Evolutionary conservation across 2,888 invertebrate genomes (phyloP).

Genomic region (Hyposoter didymator): DNA sequence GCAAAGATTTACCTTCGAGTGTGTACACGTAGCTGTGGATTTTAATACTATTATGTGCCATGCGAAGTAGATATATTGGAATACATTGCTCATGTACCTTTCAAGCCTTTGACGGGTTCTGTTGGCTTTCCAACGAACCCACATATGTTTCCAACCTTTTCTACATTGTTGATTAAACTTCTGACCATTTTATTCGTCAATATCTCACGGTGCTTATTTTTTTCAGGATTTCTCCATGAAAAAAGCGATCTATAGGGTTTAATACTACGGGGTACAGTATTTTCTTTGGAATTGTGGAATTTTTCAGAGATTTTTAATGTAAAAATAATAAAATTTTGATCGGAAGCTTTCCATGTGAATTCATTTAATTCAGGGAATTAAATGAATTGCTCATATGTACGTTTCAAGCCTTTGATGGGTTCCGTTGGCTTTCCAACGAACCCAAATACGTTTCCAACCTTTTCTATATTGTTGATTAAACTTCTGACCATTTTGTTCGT

Average conservation of each 20-base stretch:
- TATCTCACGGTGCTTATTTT: background rate
- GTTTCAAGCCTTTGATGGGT: conserved; percentile 31
- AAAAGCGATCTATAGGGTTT: background rate
- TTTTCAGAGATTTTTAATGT: background rate
- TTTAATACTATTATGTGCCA: background rate
- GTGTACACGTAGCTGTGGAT: background rate
- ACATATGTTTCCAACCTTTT: conserved; percentile 21
- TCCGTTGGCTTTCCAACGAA: conserved; percentile 12
- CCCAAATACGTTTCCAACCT: conserved; percentile 19
- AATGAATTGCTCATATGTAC: conserved; percentile 39
- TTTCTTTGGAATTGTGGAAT: background rate
- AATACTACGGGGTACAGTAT: background rate
- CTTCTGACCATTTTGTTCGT: background rate
- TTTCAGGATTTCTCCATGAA: background rate
- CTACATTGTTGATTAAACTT: conserved; percentile 1
- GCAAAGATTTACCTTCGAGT: conserved; percentile 3
- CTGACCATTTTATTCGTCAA: conserved; percentile 2
- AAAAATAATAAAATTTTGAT: no score
- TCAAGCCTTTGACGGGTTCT: conserved; percentile 27
- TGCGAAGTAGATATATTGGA: conserved; percentile 27
- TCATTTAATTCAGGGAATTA: background rate
- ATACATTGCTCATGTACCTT: conserved; percentile 37
- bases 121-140: conserved; percentile 13
- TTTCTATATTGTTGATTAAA: conserved; percentile 9
- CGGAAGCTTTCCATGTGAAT: no score